phyloP scores from a whole-genome alignment of 2,113 vertebrate species.

The Tricholaema leucomelas region DNA sequence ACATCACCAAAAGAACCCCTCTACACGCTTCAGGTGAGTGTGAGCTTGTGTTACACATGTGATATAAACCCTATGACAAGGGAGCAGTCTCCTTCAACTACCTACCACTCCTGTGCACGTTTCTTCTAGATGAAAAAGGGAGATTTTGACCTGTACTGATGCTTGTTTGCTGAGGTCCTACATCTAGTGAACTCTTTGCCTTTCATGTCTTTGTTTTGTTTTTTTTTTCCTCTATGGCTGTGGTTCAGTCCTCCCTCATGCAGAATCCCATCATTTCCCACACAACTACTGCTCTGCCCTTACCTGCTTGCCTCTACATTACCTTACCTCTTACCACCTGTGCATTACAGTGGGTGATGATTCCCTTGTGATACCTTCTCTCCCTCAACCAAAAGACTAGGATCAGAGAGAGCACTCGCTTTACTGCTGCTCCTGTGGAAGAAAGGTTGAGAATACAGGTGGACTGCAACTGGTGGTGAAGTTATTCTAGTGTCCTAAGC shows the following conservation, averaged over 20 bases:
- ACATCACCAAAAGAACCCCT: conserved; percentile 82
- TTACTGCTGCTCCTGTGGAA: not conserved
- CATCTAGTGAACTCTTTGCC: not conserved
- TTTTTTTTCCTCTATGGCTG: not conserved
- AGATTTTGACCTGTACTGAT: not conserved
- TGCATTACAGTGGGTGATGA: not conserved
- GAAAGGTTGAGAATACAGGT: not conserved
- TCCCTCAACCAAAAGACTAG: not conserved
- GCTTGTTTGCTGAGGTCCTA: not conserved
- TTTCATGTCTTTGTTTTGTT: not conserved
- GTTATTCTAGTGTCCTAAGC: not conserved
- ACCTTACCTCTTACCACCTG: not conserved
- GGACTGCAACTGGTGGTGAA: not conserved
- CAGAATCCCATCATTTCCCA: not conserved
- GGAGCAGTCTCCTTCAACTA: not conserved
- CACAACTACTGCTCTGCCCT: not conserved
- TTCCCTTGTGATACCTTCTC: not conserved
- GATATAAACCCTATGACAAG: not conserved
- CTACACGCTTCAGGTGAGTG: conserved; percentile 90
- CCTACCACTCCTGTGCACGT: fast-evolving
- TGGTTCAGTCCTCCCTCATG: not conserved
- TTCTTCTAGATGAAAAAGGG: not conserved
- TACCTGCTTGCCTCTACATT: not conserved
- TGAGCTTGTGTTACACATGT: fast-evolving
- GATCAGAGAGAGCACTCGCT: not conserved